Evolutionary conservation across 1,140 invertebrate genomes (phyloP).

Genomic region (Trinorchestia longiramus): DNA sequence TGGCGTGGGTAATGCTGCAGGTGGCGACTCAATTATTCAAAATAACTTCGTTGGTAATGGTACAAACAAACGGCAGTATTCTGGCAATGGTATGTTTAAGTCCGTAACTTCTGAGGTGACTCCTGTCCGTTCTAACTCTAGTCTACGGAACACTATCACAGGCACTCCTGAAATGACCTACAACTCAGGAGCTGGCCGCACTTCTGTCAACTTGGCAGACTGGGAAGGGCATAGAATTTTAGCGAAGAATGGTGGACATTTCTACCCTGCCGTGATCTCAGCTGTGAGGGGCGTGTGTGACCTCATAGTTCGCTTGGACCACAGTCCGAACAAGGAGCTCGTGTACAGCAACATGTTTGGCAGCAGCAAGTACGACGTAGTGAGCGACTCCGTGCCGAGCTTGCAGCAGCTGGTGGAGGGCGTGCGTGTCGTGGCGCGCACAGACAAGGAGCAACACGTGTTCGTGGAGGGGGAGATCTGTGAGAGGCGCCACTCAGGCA

Average conservation of each 20-base stretch:
- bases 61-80: conserved; percentile 53
- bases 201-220: conserved; percentile 82
- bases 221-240: conserved; percentile 92
- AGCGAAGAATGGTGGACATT: conserved; percentile 84
- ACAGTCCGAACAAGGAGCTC: conserved; percentile 75
- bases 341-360: conserved; percentile 77
- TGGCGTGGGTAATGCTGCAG: neutral
- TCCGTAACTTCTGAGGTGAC: conserved; percentile 62
- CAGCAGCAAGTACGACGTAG: conserved; percentile 85
- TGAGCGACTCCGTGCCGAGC: conserved; percentile 92
- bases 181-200: conserved; percentile 68
- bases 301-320: conserved; percentile 82
- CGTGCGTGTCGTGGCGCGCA: conserved; percentile 76
- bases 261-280: conserved; percentile 83
- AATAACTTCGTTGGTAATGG: conserved; percentile 37
- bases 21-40: neutral
- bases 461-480: conserved; percentile 88
- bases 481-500: conserved; percentile 60
- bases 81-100: conserved; percentile 57
- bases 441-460: conserved; percentile 74
- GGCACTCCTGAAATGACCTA: conserved; percentile 59
- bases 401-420: conserved; percentile 80
- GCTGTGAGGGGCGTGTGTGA: conserved; percentile 77
- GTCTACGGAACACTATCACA: conserved; percentile 56
- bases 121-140: conserved; percentile 60